Base-by-base conservation (phyloP, 2,888 invertebrate genomes). In the Orthosia incerta region DNA sequence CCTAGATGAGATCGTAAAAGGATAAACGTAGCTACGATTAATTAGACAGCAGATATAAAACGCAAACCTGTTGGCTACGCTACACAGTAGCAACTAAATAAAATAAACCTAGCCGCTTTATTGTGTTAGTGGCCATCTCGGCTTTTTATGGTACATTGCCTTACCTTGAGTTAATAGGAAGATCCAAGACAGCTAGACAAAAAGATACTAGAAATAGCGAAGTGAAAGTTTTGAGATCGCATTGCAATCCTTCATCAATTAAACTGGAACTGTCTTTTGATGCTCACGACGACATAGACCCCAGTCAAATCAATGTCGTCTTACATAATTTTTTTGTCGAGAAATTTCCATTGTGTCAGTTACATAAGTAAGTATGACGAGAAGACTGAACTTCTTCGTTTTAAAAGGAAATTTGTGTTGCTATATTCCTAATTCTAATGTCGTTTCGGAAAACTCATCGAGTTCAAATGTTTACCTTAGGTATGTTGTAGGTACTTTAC, bases 31-130 rank as follows among this genome's bases (percentile, higher is more conserved):
- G 64, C 18, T 45, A 53, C 46, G 65, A 80, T 71, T 81, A 71
- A 80, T 81, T 81, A 71, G 50, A 68, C 56, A 26, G 62, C 59
- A 57, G n/a, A 59, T 50, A 51, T 31, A 74, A 70, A 45, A 48
- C 23, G 57, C 70, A 74, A 83, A 81, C 83, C 70, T 63, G 79
- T 79, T 82, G 20, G 55, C 55, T 63, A 12, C 48, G 20, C 59
- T 39, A 68, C 62, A 59, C 26, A 65, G 74, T 66, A 83, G 71
- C 74, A 20, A 66, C 20, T 2, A 26, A 51, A 67, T 31, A 65
- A 74, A 57, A 26, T 39, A 82, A 72, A 63, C 20, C 60, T 12
- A 46, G 48, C 23, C 20, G 59, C 63, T 59, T 67, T 63, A 62
- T 71, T 72, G 61, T 55, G 67, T 63, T 68, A 65, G 70, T 53